A percentile compares a stretch with the other conserved stretches of the same genome.
Evolutionary conservation across 2,113 vertebrate species (phyloP).

Genomic region (Neolamprologus longior): DNA sequence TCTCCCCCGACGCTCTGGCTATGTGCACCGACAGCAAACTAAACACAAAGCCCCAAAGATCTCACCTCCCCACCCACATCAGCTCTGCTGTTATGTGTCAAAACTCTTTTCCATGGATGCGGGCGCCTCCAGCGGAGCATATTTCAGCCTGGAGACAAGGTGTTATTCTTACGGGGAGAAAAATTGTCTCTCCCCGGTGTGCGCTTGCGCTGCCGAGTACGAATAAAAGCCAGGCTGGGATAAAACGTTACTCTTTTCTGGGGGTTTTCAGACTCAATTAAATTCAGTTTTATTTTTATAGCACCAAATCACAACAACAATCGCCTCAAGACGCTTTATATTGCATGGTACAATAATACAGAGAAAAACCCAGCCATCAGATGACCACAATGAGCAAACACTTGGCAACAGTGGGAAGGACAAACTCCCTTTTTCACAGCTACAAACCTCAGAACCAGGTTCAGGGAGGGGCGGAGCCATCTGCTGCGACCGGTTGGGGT

Average conservation of each 20-base stretch:
- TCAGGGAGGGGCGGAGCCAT: neutral
- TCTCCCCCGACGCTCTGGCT: neutral
- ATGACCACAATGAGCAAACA: accelerated
- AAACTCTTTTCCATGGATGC: neutral
- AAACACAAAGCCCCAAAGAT: neutral
- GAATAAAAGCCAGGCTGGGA: neutral
- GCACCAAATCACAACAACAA: neutral
- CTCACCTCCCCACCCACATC: conserved; percentile 4
- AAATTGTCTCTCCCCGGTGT: neutral
- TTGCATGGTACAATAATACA: neutral
- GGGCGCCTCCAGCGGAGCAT: neutral
- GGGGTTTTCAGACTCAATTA: neutral
- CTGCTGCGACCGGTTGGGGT: accelerated
- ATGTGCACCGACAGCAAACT: neutral
- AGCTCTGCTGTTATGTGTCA: conserved; percentile 16
- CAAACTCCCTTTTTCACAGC: neutral
- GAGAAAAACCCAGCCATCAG: neutral
- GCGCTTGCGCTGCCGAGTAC: neutral
- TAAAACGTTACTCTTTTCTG: neutral
- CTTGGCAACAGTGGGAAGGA: neutral
- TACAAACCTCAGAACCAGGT: neutral
- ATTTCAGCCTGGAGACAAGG: conserved; percentile 22
- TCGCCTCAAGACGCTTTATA: neutral
- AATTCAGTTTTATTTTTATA: neutral
- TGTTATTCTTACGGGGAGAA: conserved; percentile 32